phyloP scores from a whole-genome alignment of 2,888 invertebrate species.

The Aphidius colemani region DNA sequence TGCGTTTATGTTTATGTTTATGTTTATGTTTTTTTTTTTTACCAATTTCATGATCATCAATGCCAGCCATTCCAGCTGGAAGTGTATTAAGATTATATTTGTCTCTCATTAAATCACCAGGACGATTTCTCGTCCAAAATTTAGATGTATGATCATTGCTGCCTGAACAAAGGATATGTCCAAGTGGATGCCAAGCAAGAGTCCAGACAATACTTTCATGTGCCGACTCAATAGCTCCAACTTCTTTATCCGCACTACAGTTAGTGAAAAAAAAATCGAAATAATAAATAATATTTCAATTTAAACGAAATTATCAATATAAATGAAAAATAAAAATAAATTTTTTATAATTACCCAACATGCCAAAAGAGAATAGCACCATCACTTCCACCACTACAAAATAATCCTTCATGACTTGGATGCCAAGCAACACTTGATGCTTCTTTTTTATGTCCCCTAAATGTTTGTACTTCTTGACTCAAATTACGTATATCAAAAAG shows the following conservation, averaged over 20 bases:
- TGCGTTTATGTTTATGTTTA: no score
- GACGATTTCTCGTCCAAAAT: conserved; percentile 99
- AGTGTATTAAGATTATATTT: conserved; percentile 94
- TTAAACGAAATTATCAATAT: background rate
- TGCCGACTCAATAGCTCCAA: conserved; percentile 96
- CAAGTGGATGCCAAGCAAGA: conserved; percentile 98
- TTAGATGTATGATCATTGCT: conserved; percentile 99
- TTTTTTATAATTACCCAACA: conserved; percentile 74
- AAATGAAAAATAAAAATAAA: background rate
- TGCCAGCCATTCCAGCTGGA: conserved; percentile 77
- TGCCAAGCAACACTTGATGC: conserved; percentile 98
- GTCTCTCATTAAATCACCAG: conserved; percentile 97
- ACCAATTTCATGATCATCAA: conserved; percentile 75
- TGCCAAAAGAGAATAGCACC: conserved; percentile 99
- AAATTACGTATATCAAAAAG: conserved; percentile 97
- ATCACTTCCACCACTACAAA: conserved; percentile 98
- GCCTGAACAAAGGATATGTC: conserved; percentile 97
- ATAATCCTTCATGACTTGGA: conserved; percentile 95
- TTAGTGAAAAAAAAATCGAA: background rate
- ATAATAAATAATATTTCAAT: background rate
- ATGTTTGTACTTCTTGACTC: conserved; percentile 93
- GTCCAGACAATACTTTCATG: conserved; percentile 99
- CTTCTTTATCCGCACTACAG: conserved; percentile 90
- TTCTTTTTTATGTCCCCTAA: conserved; percentile 99
- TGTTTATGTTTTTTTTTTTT: conserved; percentile 29